phyloP scores from a whole-genome alignment of 2,113 vertebrate species.

The Aegithalos caudatus region DNA sequence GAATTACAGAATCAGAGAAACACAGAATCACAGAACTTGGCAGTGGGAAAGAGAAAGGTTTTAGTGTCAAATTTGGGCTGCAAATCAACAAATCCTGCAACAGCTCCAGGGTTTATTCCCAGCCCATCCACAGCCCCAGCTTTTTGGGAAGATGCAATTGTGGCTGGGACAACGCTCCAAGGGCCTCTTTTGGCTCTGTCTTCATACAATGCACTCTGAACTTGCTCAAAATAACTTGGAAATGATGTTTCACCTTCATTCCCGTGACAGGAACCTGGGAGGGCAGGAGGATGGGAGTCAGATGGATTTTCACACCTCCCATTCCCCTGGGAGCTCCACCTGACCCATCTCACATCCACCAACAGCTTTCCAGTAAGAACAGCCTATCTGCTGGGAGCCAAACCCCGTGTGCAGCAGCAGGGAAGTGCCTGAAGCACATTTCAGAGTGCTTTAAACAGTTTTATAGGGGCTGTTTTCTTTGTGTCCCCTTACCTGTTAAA shows the following conservation, averaged over 20 bases:
- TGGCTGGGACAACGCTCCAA: fast-evolving
- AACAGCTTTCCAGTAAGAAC: neutral
- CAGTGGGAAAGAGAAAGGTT: neutral
- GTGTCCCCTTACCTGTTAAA: neutral
- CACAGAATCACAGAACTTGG: neutral
- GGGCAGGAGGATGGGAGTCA: neutral
- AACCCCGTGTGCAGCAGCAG: neutral
- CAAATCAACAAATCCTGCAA: neutral
- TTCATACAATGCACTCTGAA: neutral
- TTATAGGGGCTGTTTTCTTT: neutral
- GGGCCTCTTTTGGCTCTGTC: neutral
- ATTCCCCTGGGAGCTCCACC: neutral
- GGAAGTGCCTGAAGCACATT: neutral
- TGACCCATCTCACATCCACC: neutral
- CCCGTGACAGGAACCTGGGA: fast-evolving
- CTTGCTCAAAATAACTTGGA: neutral
- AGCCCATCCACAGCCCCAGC: neutral
- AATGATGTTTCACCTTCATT: neutral
- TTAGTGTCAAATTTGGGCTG: neutral
- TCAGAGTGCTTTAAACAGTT: neutral
- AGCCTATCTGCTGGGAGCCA: neutral
- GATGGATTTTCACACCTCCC: neutral
- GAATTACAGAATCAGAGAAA: neutral
- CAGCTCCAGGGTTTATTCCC: neutral
- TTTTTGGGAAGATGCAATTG: neutral